Evolutionary conservation across 2,888 invertebrate species (phyloP).

Genomic region (Calameuta filiformis): DNA sequence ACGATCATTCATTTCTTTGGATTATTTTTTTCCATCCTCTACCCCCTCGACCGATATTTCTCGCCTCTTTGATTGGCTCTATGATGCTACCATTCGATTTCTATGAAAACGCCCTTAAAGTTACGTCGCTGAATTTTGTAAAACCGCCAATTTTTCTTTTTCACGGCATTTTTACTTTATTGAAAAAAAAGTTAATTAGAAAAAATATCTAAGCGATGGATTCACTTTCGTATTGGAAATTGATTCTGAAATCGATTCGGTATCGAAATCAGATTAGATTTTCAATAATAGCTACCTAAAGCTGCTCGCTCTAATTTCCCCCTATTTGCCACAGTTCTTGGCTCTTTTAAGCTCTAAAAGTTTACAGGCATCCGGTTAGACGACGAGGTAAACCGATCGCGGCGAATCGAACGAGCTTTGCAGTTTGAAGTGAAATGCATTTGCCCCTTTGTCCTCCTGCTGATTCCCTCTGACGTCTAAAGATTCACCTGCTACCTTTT

Average conservation of each 20-base stretch:
- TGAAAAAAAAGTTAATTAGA: not conserved
- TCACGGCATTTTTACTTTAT: not conserved
- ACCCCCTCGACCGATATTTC: not conserved
- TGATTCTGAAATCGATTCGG: not conserved
- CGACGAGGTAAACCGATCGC: not conserved
- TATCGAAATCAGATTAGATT: not conserved
- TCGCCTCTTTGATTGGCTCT: not conserved
- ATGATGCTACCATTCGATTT: too few relatives aligned
- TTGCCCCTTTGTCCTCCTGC: constrained; percentile 11
- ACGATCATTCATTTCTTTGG: not conserved
- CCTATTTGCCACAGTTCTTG: not conserved
- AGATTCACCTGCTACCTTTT: constrained; percentile 7
- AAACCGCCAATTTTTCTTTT: not conserved
- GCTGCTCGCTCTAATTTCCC: not conserved
- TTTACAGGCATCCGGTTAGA: not conserved
- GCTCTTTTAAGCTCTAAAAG: not conserved
- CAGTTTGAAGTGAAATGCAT: not conserved
- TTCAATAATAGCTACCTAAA: not conserved
- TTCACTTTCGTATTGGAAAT: not conserved
- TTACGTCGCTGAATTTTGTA: not conserved
- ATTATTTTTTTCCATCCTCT: not conserved
- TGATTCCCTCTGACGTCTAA: not conserved
- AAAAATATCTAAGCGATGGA: too few relatives aligned
- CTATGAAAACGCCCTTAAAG: not conserved
- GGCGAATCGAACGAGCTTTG: not conserved